phyloP scores from a whole-genome alignment of 2,113 vertebrate species.

The Albula goreensis region DNA sequence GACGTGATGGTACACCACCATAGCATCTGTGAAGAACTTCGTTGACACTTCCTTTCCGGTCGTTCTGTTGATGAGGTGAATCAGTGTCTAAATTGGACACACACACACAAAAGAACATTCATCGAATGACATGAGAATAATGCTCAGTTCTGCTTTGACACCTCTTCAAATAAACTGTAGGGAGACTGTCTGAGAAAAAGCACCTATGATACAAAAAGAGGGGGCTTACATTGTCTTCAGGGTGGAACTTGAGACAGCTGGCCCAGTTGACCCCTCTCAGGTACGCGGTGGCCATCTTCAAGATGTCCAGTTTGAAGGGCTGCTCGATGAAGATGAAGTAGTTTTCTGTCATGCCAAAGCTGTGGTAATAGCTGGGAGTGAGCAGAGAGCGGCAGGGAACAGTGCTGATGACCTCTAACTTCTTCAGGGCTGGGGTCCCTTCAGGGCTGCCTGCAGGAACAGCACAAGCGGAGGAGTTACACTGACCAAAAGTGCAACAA shows the following conservation, averaged over 20 bases:
- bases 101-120: slow-evolving; percentile 36
- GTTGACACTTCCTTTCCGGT: slow-evolving; percentile 74
- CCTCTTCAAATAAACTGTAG: background rate
- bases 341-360: slow-evolving; percentile 89
- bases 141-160: too few species aligned
- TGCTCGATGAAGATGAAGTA: slow-evolving; percentile 90
- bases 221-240: slow-evolving; percentile 82
- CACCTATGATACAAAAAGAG: background rate
- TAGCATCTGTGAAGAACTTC: slow-evolving; percentile 75
- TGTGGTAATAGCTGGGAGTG: slow-evolving; percentile 91
- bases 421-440: slow-evolving; percentile 67
- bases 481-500: too few species aligned
- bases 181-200: background rate
- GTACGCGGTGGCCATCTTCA: slow-evolving; percentile 91
- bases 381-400: slow-evolving; percentile 80
- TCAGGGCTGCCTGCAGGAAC: slow-evolving; percentile 49
- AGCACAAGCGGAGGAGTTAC: background rate
- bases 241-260: slow-evolving; percentile 78
- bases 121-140: too few species aligned
- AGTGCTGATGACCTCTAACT: slow-evolving; percentile 76
- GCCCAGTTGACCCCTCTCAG: slow-evolving; percentile 87
- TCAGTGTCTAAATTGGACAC: slow-evolving; percentile 73
- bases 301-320: slow-evolving; percentile 86
- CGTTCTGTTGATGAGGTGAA: slow-evolving; percentile 85
- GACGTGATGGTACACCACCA: slow-evolving; percentile 87